Conservation (phyloP, 1,140 invertebrate species). For the Potamilus streckersoni region DNA sequence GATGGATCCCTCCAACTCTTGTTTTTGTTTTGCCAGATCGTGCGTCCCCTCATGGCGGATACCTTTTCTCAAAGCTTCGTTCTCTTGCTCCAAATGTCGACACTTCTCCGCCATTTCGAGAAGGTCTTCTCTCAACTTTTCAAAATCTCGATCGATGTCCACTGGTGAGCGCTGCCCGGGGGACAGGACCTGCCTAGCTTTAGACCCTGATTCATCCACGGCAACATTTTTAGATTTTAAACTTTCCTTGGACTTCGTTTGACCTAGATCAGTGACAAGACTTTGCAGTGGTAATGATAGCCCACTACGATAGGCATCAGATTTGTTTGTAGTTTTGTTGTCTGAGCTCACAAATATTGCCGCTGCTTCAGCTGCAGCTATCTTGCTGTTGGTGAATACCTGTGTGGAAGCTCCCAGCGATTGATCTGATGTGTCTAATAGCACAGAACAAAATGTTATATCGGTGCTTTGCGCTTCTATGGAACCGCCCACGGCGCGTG, state of each 20-base stretch:
- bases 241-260: slow-evolving; percentile 16
- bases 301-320: slow-evolving; percentile 10
- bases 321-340: slow-evolving; percentile 9
- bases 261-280: not conserved
- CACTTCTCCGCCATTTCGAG: slow-evolving; percentile 48
- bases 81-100: slow-evolving; percentile 43
- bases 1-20: slow-evolving; percentile 38
- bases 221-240: slow-evolving; percentile 3
- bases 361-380: no score
- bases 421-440: no score
- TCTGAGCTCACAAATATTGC: no score
- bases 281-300: slow-evolving; percentile 1
- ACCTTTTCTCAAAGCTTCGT: slow-evolving; percentile 33
- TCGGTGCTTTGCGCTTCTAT: no score
- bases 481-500: no score
- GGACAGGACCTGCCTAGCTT: not conserved
- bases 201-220: not conserved
- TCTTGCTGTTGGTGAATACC: no score
- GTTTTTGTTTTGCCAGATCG: slow-evolving; percentile 34
- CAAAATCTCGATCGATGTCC: slow-evolving; percentile 27
- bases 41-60: slow-evolving; percentile 35
- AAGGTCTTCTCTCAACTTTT: slow-evolving; percentile 68
- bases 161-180: slow-evolving; percentile 15
- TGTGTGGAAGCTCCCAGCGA: no score
- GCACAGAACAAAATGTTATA: no score